Evolutionary conservation across 37 sponge, comb jelly and placozoan species (phyloP), one percentile per base, ranked within the genome.

Genomic region (Diacarnus erythraeanus): DNA sequence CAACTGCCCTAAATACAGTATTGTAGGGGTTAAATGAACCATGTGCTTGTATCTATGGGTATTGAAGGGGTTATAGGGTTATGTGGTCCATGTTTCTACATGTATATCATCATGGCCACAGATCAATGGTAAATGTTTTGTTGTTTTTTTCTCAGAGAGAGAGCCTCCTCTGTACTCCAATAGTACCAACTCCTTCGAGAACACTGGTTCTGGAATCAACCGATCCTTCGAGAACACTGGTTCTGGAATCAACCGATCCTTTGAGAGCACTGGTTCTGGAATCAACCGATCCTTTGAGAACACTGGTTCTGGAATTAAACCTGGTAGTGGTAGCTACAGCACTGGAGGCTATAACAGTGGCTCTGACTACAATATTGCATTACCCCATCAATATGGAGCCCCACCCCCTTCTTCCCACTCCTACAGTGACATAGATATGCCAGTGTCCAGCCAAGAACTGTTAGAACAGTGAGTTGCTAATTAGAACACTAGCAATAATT

Each of bases 151-250:
- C 40, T 17, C 10, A 31, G 73, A 72, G 51, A 38, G 73, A 12
- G 78, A 64, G 1, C 78, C 78, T n/a, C 78, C 78, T 9, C 78
- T 66, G 12, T 78, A 78, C 42, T 44, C 78, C 77, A 42, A 30
- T 30, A 67, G 33, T 33, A 67, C 3, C 34, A 67, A 22, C n/a
- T n/a, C n/a, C n/a, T n/a, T 5, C 58, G n/a, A n/a, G n/a, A n/a
- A n/a, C n/a, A n/a, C n/a, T n/a, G n/a, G n/a, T n/a, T n/a, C n/a
- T n/a, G n/a, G n/a, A n/a, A n/a, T n/a, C n/a, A n/a, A n/a, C n/a
- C n/a, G n/a, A n/a, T n/a, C n/a, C n/a, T n/a, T 5, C 58, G n/a
- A n/a, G n/a, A n/a, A n/a, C n/a, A n/a, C n/a, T n/a, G n/a, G n/a
- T n/a, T n/a, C n/a, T n/a, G n/a, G n/a, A n/a, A n/a, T n/a, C n/a